A percentile compares a stretch with the other conserved stretches of the same genome.
phyloP scores from a whole-genome alignment of 2,888 invertebrate genomes.

The Hypsopygia costalis region DNA sequence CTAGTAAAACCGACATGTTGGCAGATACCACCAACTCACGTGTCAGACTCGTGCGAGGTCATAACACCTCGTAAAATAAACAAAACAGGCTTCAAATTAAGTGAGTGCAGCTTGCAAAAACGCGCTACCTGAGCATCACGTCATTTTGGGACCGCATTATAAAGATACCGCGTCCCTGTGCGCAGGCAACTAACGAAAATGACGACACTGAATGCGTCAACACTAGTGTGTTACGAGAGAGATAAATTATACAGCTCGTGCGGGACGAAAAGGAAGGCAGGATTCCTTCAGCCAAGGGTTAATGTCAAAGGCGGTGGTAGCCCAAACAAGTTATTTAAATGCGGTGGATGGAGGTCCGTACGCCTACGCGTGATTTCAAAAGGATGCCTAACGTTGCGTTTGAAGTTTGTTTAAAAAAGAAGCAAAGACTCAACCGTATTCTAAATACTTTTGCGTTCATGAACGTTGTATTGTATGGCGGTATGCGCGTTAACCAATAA shows the following conservation, averaged over 20 bases:
- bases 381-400: background rate
- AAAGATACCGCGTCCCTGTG: slow-evolving; percentile 37
- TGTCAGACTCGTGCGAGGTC: slow-evolving; percentile 49
- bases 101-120: slow-evolving; percentile 62
- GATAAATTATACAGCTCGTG: slow-evolving; percentile 36
- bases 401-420: slow-evolving; percentile 1
- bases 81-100: slow-evolving; percentile 57
- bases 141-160: slow-evolving; percentile 47
- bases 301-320: slow-evolving; percentile 66
- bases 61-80: slow-evolving; percentile 34
- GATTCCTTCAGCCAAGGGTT: slow-evolving; percentile 50
- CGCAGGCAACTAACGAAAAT: slow-evolving; percentile 35
- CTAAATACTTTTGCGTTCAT: background rate
- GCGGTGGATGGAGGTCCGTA: slow-evolving; percentile 46
- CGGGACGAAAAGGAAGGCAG: slow-evolving; percentile 44
- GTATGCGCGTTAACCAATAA: slow-evolving; percentile 67
- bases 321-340: slow-evolving; percentile 76
- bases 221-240: slow-evolving; percentile 38
- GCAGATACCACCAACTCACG: slow-evolving; percentile 20
- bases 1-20: slow-evolving; percentile 23
- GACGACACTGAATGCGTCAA: slow-evolving; percentile 29
- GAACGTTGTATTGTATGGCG: slow-evolving; percentile 24
- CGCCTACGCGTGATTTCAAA: slow-evolving; percentile 34
- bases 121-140: slow-evolving; percentile 63
- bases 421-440: too few relatives aligned